Percentiles rank a stretch among this genome's conserved stretches.
These are phyloP conservation scores for Maniola hyperantus DNA, from an alignment of 2,888 invertebrate genomes.

Conservation along the genomic window DNA sequence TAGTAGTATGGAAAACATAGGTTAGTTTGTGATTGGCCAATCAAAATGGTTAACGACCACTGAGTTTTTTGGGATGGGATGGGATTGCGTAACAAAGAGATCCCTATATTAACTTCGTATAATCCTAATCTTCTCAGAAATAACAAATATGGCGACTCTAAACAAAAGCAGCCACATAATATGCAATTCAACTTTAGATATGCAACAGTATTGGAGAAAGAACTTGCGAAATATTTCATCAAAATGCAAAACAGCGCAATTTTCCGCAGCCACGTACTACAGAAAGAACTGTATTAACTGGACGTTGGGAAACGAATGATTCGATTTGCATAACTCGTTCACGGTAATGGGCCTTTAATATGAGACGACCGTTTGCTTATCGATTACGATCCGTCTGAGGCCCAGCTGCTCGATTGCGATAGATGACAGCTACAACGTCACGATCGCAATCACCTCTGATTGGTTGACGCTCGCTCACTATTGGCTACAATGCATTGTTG, in stretches of 20 bases:
- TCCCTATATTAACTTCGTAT: no score
- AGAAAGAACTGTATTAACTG: conserved; percentile 77
- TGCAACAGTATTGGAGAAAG: conserved; percentile 40
- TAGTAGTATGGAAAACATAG: no score
- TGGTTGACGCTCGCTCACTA: no score
- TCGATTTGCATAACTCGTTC: conserved; percentile 78
- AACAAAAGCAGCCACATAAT: conserved; percentile 24
- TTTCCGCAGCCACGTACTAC: conserved; percentile 55
- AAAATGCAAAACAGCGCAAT: conserved; percentile 77
- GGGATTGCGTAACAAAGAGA: no score
- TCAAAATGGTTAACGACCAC: no score
- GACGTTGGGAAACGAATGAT: conserved; percentile 77
- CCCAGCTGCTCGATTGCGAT: no score
- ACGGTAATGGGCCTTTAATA: conserved; percentile 41
- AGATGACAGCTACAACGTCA: no score
- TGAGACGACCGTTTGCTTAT: not conserved
- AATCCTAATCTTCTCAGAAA: not conserved
- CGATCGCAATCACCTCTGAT: no score
- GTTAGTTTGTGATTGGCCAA: no score
- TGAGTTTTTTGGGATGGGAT: no score
- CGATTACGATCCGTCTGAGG: not conserved
- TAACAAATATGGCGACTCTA: conserved; percentile 12
- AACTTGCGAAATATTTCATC: conserved; percentile 63
- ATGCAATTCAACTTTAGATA: conserved; percentile 35
- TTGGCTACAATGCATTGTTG: no score